A percentile compares a stretch with the other conserved stretches of the same genome.
phyloP scores from a whole-genome alignment of 2,797 vertebrate species.

The Acanthiza pusilla region DNA sequence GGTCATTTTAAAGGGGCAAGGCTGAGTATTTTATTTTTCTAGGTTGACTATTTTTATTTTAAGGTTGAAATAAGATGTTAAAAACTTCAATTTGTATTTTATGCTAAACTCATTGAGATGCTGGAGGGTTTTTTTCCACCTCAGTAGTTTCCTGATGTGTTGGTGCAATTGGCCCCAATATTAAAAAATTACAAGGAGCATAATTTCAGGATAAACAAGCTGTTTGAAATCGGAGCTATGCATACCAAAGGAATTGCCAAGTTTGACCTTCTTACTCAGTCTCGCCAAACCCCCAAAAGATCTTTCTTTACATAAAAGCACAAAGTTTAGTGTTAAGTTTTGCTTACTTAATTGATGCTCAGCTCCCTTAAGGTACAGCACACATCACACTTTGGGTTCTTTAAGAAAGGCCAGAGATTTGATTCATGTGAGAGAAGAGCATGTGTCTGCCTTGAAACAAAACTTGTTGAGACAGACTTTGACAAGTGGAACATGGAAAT shows the following conservation, averaged over 20 bases:
- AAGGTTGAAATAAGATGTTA: background rate
- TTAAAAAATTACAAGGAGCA: conserved; percentile 47
- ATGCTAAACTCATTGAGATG: background rate
- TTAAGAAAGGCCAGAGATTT: background rate
- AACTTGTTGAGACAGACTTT: conserved; percentile 18
- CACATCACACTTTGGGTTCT: background rate
- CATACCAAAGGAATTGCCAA: background rate
- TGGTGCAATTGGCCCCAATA: background rate
- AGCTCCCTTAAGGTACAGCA: background rate
- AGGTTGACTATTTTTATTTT: background rate
- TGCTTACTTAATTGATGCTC: background rate
- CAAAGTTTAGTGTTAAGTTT: background rate
- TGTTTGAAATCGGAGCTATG: conserved; percentile 8
- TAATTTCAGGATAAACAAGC: conserved; percentile 35
- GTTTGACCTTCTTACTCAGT: conserved; percentile 10
- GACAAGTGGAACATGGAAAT: conserved; percentile 19
- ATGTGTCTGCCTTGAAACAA: background rate
- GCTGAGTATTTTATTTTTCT: background rate
- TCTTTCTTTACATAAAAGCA: background rate
- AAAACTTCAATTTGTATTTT: background rate
- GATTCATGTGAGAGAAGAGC: conserved; percentile 15
- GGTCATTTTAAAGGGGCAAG: background rate
- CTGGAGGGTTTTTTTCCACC: conserved; percentile 13
- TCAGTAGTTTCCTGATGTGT: conserved; percentile 29
- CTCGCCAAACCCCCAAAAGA: background rate